Percentiles rank a stretch among this genome's conserved stretches.
These are phyloP conservation scores for Heliconius melpomene DNA, from an alignment of 1,140 invertebrate genomes.

Conservation along the genomic window DNA sequence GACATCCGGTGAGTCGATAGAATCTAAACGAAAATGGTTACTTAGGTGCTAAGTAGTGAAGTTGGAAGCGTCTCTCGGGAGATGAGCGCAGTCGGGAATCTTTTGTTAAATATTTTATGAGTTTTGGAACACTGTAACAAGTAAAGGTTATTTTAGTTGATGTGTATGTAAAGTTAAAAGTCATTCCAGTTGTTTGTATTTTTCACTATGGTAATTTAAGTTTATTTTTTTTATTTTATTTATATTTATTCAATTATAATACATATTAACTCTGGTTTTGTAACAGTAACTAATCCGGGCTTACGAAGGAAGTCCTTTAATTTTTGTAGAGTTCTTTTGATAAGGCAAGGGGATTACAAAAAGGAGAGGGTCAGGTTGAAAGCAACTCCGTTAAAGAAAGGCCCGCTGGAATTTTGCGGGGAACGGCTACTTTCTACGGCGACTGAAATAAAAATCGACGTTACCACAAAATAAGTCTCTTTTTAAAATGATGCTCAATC, in stretches of 20 bases:
- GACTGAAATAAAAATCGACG: slow-evolving; percentile 50
- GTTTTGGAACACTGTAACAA: slow-evolving; percentile 57
- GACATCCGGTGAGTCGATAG: slow-evolving; percentile 21
- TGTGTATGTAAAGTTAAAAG: slow-evolving; percentile 24
- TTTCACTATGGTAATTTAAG: neutral
- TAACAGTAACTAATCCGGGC: slow-evolving; percentile 57
- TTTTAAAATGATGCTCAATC: neutral
- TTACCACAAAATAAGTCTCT: slow-evolving; percentile 23
- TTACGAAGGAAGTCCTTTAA: slow-evolving; percentile 55
- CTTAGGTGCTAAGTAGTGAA: slow-evolving; percentile 60
- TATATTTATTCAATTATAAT: slow-evolving; percentile 20
- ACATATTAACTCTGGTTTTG: slow-evolving; percentile 41
- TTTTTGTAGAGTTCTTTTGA: slow-evolving; percentile 62
- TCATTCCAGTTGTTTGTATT: neutral
- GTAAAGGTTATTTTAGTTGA: slow-evolving; percentile 53
- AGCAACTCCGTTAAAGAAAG: slow-evolving; percentile 57
- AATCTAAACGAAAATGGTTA: slow-evolving; percentile 37
- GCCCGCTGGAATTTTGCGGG: slow-evolving; percentile 49
- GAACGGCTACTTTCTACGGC: slow-evolving; percentile 33
- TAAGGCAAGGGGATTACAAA: slow-evolving; percentile 62
- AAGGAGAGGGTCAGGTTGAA: slow-evolving; percentile 57
- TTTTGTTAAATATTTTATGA: slow-evolving; percentile 77
- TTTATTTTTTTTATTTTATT: neutral
- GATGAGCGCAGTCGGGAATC: slow-evolving; percentile 52
- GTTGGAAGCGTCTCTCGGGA: slow-evolving; percentile 55